Evolutionary conservation across 2,888 invertebrate species (phyloP).

Genomic region (Agrotis clavis): DNA sequence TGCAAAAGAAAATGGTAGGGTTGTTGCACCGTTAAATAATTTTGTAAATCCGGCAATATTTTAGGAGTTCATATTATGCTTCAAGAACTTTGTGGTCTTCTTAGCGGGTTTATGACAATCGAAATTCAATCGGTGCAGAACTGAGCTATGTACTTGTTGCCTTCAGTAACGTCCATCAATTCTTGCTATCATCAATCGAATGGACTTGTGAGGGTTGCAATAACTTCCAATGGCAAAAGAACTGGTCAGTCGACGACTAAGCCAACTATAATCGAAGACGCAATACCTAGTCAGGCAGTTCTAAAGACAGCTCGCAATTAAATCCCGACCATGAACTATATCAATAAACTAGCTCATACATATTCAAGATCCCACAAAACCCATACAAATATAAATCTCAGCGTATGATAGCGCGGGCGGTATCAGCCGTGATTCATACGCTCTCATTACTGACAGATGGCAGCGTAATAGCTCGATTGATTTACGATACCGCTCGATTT

Average conservation of each 20-base stretch:
- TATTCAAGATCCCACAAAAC: constrained; percentile 52
- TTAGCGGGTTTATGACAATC: too few species aligned
- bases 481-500: constrained; percentile 82
- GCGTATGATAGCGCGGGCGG: constrained; percentile 56
- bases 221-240: neutral
- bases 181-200: too few species aligned
- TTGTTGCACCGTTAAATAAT: neutral
- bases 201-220: accelerated
- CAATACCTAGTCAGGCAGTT: neutral
- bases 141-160: too few species aligned
- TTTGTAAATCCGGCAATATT: neutral
- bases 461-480: constrained; percentile 86
- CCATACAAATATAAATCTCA: constrained; percentile 59
- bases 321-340: constrained; percentile 28
- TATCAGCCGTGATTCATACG: constrained; percentile 83
- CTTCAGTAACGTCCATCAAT: too few species aligned
- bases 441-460: constrained; percentile 87
- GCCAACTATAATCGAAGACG: neutral
- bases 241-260: neutral
- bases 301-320: constrained; percentile 4
- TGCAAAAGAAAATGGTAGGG: constrained; percentile 6
- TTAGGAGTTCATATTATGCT: too few species aligned
- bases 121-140: too few species aligned
- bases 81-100: too few species aligned
- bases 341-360: constrained; percentile 34